phyloP scores from a whole-genome alignment of 2,113 vertebrate species.

The Plecotus auritus region DNA sequence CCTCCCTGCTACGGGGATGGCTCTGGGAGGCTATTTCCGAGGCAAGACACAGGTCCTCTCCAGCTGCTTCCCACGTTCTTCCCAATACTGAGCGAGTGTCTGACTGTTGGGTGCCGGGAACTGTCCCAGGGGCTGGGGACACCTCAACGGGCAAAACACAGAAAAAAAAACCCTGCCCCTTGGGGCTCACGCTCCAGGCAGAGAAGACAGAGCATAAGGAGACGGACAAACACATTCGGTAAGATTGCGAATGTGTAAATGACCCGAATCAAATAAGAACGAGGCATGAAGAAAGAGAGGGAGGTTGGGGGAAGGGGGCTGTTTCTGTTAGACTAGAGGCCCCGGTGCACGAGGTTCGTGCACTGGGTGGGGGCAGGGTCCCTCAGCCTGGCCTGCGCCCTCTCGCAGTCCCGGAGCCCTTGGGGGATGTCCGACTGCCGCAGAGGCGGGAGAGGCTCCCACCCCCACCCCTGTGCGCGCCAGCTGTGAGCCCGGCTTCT shows the following conservation, averaged over 20 bases:
- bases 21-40: fast-evolving
- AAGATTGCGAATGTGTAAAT: fast-evolving
- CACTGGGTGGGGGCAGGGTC: too few species aligned
- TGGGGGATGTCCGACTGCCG: too few species aligned
- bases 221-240: fast-evolving
- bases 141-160: not conserved
- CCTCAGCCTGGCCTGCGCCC: too few species aligned
- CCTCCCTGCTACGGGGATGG: fast-evolving
- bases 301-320: fast-evolving
- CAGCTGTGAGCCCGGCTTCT: too few species aligned
- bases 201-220: not conserved
- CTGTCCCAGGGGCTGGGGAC: too few species aligned
- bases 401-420: too few species aligned
- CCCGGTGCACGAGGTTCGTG: too few species aligned
- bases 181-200: fast-evolving
- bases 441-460: too few species aligned
- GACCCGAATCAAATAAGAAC: not conserved
- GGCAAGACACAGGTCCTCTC: not conserved
- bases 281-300: not conserved
- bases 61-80: not conserved
- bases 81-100: not conserved
- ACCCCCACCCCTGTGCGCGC: too few species aligned
- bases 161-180: not conserved
- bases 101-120: not conserved
- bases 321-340: fast-evolving